Evolutionary conservation across 2,113 vertebrate species (phyloP).

Genomic region (Tupaia tana): DNA sequence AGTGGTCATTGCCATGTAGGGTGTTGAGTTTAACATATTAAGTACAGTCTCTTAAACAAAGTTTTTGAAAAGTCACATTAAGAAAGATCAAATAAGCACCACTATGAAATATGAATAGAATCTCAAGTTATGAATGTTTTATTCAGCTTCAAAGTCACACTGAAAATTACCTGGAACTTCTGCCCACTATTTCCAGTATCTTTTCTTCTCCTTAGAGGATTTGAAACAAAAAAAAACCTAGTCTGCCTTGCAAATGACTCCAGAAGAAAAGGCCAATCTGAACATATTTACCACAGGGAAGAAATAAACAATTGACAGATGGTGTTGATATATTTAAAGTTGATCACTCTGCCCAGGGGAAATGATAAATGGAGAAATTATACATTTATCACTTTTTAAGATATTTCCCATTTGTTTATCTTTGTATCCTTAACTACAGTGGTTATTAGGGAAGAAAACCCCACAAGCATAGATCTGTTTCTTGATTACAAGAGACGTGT

Average conservation of each 20-base stretch:
- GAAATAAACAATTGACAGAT: not conserved
- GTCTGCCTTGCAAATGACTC: not conserved
- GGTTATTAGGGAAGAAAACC: conserved; percentile 5
- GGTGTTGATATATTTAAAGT: not conserved
- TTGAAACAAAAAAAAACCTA: conserved; percentile 39
- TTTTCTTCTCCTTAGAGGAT: conserved; percentile 14
- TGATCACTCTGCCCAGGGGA: not conserved
- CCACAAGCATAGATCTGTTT: not conserved
- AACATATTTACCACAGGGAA: not conserved
- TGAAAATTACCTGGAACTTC: conserved; percentile 6
- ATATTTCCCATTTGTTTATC: not conserved
- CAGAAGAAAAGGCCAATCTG: not conserved
- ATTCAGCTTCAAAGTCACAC: conserved; percentile 1
- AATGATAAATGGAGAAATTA: not conserved
- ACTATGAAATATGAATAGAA: not conserved
- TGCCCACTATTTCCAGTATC: not conserved
- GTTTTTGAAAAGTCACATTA: not conserved
- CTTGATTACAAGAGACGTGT: not conserved
- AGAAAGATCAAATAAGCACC: conserved; percentile 35
- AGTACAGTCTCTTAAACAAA: not conserved
- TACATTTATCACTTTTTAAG: not conserved
- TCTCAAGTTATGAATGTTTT: conserved; percentile 33
- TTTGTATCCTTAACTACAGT: not conserved
- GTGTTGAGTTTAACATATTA: not conserved
- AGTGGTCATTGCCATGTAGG: not conserved